phyloP scores from a whole-genome alignment of 2,797 vertebrate species.

The Centropyge bicolor region DNA sequence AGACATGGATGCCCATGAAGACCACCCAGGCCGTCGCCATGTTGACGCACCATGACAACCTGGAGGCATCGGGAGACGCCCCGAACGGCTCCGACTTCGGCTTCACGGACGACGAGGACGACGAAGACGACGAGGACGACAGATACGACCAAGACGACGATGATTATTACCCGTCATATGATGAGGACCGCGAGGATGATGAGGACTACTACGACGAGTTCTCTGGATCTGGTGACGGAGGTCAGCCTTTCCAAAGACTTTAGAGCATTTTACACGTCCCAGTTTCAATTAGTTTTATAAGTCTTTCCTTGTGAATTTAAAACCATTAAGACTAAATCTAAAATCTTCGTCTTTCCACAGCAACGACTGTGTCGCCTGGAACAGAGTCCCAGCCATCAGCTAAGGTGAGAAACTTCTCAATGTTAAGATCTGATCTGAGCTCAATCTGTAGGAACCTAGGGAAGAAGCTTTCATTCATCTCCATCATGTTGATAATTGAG shows the following conservation, averaged over 20 bases:
- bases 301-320: background rate
- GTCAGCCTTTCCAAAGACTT: constrained; percentile 47
- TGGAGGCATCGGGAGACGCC: constrained; percentile 87
- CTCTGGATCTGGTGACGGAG: constrained; percentile 91
- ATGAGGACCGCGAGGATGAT: constrained; percentile 68
- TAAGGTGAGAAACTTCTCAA: constrained; percentile 59
- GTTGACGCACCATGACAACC: constrained; percentile 41
- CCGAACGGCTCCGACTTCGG: constrained; percentile 77
- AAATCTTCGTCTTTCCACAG: constrained; percentile 48
- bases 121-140: constrained; percentile 38
- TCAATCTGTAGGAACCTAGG: background rate
- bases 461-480: too few species aligned
- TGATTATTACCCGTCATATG: background rate
- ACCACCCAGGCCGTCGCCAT: constrained; percentile 59
- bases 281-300: background rate
- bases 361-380: background rate
- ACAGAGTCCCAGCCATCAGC: constrained; percentile 30
- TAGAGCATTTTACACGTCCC: background rate
- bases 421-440: background rate
- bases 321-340: background rate
- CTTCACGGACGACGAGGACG: constrained; percentile 78
- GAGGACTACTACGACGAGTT: constrained; percentile 77
- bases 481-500: too few species aligned
- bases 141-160: constrained; percentile 35
- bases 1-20: constrained; percentile 92